These are phyloP conservation scores for Dallia pectoralis DNA, from an alignment of 2,797 vertebrate species.

Conservation along the genomic window DNA sequence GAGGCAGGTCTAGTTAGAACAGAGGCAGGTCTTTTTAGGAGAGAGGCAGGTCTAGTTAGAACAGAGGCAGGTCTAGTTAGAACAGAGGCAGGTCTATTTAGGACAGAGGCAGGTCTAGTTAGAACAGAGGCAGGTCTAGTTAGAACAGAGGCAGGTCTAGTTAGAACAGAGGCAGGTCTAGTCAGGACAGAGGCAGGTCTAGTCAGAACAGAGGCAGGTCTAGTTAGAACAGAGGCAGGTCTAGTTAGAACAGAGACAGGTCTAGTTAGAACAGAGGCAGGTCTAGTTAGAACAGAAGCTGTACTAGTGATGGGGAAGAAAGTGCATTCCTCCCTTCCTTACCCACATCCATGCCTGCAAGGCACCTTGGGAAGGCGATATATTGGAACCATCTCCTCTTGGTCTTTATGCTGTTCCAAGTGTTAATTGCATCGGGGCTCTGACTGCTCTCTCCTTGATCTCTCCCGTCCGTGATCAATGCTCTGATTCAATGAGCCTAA, in stretches of 20 bases:
- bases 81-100: neutral
- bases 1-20: neutral
- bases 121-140: too few species aligned
- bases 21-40: too few species aligned
- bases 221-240: neutral
- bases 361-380: constrained; percentile 12
- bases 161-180: neutral
- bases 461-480: constrained; percentile 10
- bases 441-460: constrained; percentile 11
- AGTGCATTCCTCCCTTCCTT: neutral
- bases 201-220: too few species aligned
- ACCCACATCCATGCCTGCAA: neutral
- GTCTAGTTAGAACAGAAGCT: neutral
- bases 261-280: neutral
- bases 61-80: too few species aligned
- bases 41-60: too few species aligned
- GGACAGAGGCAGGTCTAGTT: too few species aligned
- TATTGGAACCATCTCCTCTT: neutral
- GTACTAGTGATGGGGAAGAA: too few species aligned
- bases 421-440: neutral
- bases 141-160: neutral
- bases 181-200: too few species aligned
- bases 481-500: neutral
- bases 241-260: neutral
- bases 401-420: neutral